These are phyloP conservation scores for Leptogaster cylindrica DNA, from an alignment of 2,888 invertebrate genomes.

Conservation along the genomic window DNA sequence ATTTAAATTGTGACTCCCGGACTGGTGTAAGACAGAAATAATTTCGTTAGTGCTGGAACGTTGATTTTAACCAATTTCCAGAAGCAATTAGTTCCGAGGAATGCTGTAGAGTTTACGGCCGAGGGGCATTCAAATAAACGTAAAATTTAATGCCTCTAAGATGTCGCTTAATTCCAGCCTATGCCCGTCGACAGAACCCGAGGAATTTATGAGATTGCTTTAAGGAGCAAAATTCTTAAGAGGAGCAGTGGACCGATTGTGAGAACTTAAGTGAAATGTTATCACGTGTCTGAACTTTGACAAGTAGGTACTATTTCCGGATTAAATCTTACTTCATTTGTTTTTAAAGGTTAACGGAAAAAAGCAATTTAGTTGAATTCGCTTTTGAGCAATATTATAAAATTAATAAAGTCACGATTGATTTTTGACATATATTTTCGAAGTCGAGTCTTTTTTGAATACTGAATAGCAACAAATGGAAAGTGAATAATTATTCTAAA, in stretches of 20 bases:
- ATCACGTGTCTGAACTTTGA: constrained; percentile 19
- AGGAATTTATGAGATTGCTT: constrained; percentile 30
- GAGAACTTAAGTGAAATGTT: constrained; percentile 37
- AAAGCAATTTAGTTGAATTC: too few species aligned
- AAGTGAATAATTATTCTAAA: too few species aligned
- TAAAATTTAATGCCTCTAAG: constrained; percentile 35
- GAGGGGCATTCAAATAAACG: constrained; percentile 22
- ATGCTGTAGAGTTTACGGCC: constrained; percentile 28
- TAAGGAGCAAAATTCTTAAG: constrained; percentile 22
- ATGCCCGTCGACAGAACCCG: constrained; percentile 12
- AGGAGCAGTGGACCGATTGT: constrained; percentile 12
- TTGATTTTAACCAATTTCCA: constrained; percentile 39
- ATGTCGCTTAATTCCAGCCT: constrained; percentile 32
- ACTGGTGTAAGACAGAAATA: constrained; percentile 31
- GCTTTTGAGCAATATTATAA: too few species aligned
- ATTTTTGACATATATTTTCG: too few species aligned
- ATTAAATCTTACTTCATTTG: constrained; percentile 14
- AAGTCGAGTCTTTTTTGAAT: too few species aligned
- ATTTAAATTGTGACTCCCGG: constrained; percentile 38
- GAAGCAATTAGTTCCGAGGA: constrained; percentile 34
- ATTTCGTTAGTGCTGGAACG: constrained; percentile 37
- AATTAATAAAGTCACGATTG: too few species aligned
- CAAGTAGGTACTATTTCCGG: constrained; percentile 6
- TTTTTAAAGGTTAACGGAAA: too few species aligned
- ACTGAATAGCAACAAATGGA: too few species aligned